Base-by-base conservation (phyloP, 2,888 invertebrate species). In the Bibio marci region DNA sequence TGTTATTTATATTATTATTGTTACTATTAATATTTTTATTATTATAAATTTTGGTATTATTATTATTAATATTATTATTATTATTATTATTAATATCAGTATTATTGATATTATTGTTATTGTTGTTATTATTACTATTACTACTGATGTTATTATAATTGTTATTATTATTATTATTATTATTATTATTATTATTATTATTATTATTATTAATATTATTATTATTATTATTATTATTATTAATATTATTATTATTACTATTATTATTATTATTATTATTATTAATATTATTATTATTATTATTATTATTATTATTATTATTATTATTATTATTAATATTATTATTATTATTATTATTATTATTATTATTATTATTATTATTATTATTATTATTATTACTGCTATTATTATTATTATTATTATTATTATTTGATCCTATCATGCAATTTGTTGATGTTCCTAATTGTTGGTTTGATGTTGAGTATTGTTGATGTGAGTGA, bases 401-500 rank as follows among this genome's bases (percentile, higher is more conserved):
- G 39, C 47, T 46, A 22, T 22, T 22, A 8, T 22, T 22, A 8
- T 22, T 22, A 22, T 22, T 22, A 22, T 22, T 22, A 22, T 22
- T 22, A 6, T n/a, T n/a, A n/a, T n/a, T n/a, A n/a, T n/a, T n/a
- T n/a, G n/a, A n/a, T n/a, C n/a, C n/a, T n/a, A n/a, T n/a, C n/a
- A n/a, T n/a, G n/a, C 8, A 6, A 22, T 12, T 49, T 22, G 22
- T 6, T 22, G 22, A 22, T 22, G 17, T 35, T 26, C 6, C 26
- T 25, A 44, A 66, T 67, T 34, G 73, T 76, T 8, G 80, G 79
- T 41, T 22, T 22, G 22, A 6, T 22, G 22, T 22, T 22, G 22
- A n/a, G n/a, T 80, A 65, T 49, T 79, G 78, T 34, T 76, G 71
- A 52, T 80, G 71, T 34, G 68, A 64, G 46, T 87, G 75, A 13